Evolutionary conservation across 2,113 vertebrate species (phyloP).

Genomic region (Carollia perspicillata): DNA sequence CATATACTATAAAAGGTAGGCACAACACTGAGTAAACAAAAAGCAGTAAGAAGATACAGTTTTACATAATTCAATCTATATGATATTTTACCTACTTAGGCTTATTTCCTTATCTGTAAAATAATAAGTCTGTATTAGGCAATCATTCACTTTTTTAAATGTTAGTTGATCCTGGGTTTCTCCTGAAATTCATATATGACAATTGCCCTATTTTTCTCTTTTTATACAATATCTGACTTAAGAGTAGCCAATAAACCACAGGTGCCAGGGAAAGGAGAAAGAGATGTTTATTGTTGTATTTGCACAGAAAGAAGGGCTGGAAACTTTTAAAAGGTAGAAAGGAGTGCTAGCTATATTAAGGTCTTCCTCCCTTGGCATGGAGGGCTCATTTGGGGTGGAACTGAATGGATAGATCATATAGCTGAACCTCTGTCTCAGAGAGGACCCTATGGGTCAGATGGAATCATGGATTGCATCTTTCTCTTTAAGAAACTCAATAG

Average conservation of each 20-base stretch:
- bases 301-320: not conserved
- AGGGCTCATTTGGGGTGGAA: not conserved
- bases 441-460: not conserved
- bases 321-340: not conserved
- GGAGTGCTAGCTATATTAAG: not conserved
- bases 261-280: not conserved
- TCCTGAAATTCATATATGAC: not conserved
- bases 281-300: not conserved
- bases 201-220: not conserved
- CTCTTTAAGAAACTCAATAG: not conserved
- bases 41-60: not conserved
- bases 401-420: not conserved
- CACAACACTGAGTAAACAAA: not conserved
- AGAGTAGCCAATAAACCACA: not conserved
- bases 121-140: not conserved
- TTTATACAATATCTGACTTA: not conserved
- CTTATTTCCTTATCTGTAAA: not conserved
- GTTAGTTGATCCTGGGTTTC: not conserved
- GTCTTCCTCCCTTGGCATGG: not conserved
- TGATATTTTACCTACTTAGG: not conserved
- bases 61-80: not conserved
- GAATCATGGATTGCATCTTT: constrained; percentile 22
- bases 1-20: not conserved
- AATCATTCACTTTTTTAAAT: not conserved
- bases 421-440: not conserved